Percentiles rank a stretch among this genome's conserved stretches.
Evolutionary conservation across 2,113 vertebrate species (phyloP).

Genomic region (Caracal caracal): DNA sequence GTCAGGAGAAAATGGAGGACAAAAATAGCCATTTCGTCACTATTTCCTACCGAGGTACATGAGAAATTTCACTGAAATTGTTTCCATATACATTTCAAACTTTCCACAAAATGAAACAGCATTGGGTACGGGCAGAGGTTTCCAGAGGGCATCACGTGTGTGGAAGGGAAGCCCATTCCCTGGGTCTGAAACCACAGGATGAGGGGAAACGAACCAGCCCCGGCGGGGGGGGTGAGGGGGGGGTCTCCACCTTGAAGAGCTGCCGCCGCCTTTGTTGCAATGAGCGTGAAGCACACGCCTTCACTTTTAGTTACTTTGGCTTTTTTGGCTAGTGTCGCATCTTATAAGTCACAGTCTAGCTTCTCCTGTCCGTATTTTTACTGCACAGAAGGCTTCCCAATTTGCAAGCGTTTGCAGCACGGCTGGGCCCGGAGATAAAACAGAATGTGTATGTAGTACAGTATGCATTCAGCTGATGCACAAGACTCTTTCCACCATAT

Average conservation of each 20-base stretch:
- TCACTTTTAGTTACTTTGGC: slow-evolving; percentile 69
- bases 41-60: not conserved
- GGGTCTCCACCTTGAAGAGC: not conserved
- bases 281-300: slow-evolving; percentile 29
- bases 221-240: too few species aligned
- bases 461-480: slow-evolving; percentile 86
- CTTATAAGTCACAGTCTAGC: slow-evolving; percentile 86
- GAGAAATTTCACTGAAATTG: not conserved
- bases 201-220: not conserved
- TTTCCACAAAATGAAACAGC: not conserved
- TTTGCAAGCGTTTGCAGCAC: slow-evolving; percentile 89
- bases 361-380: slow-evolving; percentile 86
- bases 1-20: not conserved
- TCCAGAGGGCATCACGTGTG: not conserved
- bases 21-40: not conserved
- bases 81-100: slow-evolving; percentile 11
- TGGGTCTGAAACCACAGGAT: not conserved
- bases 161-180: not conserved
- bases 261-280: slow-evolving; percentile 57
- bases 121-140: not conserved
- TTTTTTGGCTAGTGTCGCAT: slow-evolving; percentile 84
- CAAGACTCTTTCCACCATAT: slow-evolving; percentile 88
- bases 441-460: slow-evolving; percentile 89
- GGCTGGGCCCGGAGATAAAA: slow-evolving; percentile 88
- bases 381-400: slow-evolving; percentile 88